phyloP scores from a whole-genome alignment of 2,888 invertebrate genomes.

The Nemotelus nigrinus region DNA sequence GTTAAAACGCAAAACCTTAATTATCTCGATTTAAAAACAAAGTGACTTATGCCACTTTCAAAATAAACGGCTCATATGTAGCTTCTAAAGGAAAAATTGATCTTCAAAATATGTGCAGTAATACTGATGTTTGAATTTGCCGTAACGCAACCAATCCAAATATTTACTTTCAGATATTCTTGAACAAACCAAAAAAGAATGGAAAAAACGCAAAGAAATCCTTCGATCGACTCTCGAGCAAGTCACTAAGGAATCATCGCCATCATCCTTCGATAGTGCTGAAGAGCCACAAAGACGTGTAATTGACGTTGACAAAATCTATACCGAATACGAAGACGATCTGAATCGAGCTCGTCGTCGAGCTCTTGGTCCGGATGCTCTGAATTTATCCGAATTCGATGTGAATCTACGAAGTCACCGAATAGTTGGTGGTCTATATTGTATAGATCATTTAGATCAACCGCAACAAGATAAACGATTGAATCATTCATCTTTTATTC shows the following conservation, averaged over 20 bases:
- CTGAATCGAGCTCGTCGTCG: constrained; percentile 59
- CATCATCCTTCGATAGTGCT: constrained; percentile 56
- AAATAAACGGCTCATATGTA: too few relatives aligned
- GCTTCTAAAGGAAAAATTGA: too few relatives aligned
- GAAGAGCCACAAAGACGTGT: constrained; percentile 52
- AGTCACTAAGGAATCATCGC: constrained; percentile 54
- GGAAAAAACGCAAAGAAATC: constrained; percentile 64
- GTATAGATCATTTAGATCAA: constrained; percentile 77
- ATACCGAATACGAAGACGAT: constrained; percentile 63
- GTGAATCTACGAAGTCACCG: constrained; percentile 79
- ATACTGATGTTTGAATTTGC: too few relatives aligned
- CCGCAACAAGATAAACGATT: constrained; percentile 74
- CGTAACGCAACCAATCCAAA: too few relatives aligned
- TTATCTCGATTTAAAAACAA: too few relatives aligned
- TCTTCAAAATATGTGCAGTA: too few relatives aligned
- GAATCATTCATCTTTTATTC: constrained; percentile 60
- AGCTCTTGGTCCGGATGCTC: constrained; percentile 60
- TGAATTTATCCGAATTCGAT: constrained; percentile 68
- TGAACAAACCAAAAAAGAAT: constrained; percentile 62
- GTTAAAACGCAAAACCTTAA: too few relatives aligned
- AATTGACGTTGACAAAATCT: constrained; percentile 63
- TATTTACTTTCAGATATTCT: constrained; percentile 57
- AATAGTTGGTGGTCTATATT: constrained; percentile 80
- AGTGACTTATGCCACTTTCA: too few relatives aligned
- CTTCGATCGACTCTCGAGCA: constrained; percentile 62